Evolutionary conservation across 2,797 vertebrate species (phyloP).

Genomic region (Acanthiza pusilla): DNA sequence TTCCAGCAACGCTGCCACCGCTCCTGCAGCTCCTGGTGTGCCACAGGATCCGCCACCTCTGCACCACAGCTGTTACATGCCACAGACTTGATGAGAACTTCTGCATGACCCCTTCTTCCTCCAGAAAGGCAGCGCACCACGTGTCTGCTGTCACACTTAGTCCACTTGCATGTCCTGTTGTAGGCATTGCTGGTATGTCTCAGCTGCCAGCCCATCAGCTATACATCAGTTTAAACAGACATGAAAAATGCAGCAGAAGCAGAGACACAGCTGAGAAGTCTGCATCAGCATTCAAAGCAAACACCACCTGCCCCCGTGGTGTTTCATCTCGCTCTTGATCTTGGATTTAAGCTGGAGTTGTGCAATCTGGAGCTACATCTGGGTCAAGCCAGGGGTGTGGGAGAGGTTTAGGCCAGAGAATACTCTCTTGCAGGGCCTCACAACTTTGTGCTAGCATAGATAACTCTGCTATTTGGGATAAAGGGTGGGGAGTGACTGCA

Average conservation of each 20-base stretch:
- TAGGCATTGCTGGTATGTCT: neutral
- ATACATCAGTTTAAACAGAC: neutral
- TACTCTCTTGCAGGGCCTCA: neutral
- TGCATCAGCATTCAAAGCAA: neutral
- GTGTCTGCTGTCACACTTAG: neutral
- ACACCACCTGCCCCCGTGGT: neutral
- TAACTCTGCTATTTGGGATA: neutral
- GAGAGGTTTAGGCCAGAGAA: neutral
- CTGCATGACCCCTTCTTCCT: neutral
- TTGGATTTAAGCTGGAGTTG: neutral
- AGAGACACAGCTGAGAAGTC: neutral
- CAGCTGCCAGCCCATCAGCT: neutral
- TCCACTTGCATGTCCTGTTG: neutral
- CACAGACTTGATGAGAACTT: neutral
- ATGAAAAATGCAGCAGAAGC: neutral
- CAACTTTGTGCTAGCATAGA: neutral
- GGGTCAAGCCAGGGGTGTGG: neutral
- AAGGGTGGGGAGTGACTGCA: neutral
- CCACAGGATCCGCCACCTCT: neutral
- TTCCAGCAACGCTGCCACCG: neutral
- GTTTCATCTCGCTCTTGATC: neutral
- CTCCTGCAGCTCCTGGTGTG: neutral
- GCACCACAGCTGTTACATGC: rapidly evolving
- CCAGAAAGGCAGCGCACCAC: neutral
- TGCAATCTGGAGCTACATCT: neutral